Percentiles rank a stretch among this genome's conserved stretches.
Evolutionary conservation across 1,140 invertebrate genomes (phyloP).

Genomic region (Scaptomyza hsui): DNA sequence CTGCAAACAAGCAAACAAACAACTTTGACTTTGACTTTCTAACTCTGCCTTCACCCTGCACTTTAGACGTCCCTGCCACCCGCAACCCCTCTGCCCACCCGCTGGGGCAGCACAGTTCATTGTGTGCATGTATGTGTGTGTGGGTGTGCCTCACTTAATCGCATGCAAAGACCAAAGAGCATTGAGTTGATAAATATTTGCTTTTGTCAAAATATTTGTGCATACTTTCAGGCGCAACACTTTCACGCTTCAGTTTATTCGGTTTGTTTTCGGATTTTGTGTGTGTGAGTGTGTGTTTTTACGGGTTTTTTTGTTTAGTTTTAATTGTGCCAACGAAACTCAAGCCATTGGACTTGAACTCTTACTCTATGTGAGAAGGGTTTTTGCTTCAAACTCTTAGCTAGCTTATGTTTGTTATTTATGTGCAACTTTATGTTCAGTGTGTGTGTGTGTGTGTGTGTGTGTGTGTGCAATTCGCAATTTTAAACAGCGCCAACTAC

Average conservation of each 20-base stretch:
- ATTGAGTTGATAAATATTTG: constrained; percentile 76
- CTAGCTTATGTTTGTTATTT: constrained; percentile 70
- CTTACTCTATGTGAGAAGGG: constrained; percentile 33
- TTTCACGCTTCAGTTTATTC: constrained; percentile 44
- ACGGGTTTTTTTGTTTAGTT: constrained; percentile 53
- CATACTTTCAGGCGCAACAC: constrained; percentile 56
- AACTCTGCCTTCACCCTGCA: constrained; percentile 36
- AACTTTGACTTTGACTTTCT: constrained; percentile 77
- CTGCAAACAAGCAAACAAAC: constrained; percentile 50
- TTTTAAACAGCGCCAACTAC: constrained; percentile 68
- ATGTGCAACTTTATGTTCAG: constrained; percentile 43
- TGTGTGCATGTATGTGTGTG: constrained; percentile 43
- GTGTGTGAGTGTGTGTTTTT: constrained; percentile 20
- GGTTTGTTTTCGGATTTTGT: constrained; percentile 12
- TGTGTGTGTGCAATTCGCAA: constrained; percentile 20
- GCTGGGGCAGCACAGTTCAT: constrained; percentile 3
- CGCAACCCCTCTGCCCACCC: constrained; percentile 1
- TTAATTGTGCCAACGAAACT: constrained; percentile 65
- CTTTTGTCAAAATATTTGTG: constrained; percentile 72
- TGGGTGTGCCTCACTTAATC: constrained; percentile 33
- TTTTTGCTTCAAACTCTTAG: constrained; percentile 39
- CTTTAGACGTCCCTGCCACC: not conserved
- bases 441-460: constrained; percentile 23
- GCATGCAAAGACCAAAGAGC: constrained; percentile 63
- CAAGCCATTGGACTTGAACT: constrained; percentile 19